Percentiles rank a stretch among this genome's conserved stretches.
Evolutionary conservation across 2,113 vertebrate species (phyloP).

Genomic region (Xerus inauris): DNA sequence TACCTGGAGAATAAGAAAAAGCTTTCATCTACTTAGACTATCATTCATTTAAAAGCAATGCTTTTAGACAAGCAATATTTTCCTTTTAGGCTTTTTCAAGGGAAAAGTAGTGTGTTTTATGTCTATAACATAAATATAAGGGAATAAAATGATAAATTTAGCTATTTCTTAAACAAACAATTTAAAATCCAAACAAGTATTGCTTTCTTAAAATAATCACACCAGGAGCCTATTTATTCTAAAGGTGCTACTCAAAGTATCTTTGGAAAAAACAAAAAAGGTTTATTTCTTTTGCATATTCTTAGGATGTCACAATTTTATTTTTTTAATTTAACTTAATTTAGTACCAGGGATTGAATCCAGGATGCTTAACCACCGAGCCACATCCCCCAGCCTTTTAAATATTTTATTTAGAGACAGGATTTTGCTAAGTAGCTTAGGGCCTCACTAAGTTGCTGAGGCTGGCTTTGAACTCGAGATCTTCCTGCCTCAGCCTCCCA

Average conservation of each 20-base stretch:
- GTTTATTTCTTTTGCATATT: neutral
- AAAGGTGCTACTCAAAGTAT: neutral
- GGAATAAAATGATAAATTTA: neutral
- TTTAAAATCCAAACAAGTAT: neutral
- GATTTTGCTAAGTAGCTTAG: too few species aligned
- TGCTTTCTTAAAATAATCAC: neutral
- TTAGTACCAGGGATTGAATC: too few species aligned
- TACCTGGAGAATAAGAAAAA: neutral
- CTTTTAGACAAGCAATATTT: neutral
- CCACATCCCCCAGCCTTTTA: too few species aligned
- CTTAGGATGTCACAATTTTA: neutral
- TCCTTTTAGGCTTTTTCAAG: conserved; percentile 1
- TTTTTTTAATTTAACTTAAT: too few species aligned
- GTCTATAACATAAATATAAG: neutral
- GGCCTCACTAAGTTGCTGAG: too few species aligned
- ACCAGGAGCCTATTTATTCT: neutral
- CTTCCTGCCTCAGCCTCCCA: too few species aligned
- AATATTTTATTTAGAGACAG: too few species aligned
- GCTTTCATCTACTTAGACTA: neutral
- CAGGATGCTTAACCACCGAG: too few species aligned
- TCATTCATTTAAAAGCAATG: neutral
- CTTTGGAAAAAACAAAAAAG: neutral
- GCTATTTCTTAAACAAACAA: conserved; percentile 25
- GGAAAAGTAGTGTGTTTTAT: neutral
- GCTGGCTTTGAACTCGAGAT: too few species aligned